These are phyloP conservation scores for Tangara arthus DNA, from an alignment of 2,797 vertebrate species.

Conservation along the genomic window DNA sequence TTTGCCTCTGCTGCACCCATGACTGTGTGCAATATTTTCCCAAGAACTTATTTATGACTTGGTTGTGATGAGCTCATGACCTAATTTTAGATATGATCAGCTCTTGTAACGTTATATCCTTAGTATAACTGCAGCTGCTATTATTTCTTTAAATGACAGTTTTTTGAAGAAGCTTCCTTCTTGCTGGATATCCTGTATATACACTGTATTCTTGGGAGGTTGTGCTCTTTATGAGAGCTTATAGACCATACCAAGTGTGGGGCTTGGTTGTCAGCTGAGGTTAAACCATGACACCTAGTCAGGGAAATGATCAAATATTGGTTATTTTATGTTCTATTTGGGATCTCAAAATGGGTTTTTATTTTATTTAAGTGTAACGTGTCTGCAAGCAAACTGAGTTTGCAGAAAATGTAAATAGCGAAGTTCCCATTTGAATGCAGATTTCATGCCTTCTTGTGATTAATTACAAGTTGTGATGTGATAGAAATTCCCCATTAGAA, in stretches of 20 bases:
- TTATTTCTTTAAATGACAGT: not conserved
- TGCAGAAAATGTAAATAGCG: not conserved
- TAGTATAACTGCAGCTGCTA: not conserved
- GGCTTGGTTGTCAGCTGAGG: not conserved
- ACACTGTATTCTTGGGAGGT: not conserved
- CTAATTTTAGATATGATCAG: not conserved
- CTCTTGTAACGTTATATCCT: not conserved
- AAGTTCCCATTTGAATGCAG: not conserved
- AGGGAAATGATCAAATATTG: not conserved
- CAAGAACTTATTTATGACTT: not conserved
- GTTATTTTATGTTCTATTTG: not conserved
- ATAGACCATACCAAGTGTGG: not conserved
- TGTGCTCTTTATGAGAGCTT: not conserved
- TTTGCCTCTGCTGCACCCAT: not conserved
- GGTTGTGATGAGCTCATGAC: not conserved
- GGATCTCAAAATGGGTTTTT: not conserved
- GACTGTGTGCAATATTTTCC: not conserved
- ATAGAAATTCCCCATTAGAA: not conserved
- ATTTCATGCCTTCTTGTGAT: not conserved
- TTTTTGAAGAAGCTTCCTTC: not conserved
- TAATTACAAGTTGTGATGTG: not conserved
- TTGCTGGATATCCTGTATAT: not conserved
- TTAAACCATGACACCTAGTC: not conserved
- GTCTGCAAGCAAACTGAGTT: not conserved
- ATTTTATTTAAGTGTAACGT: not conserved